Base-by-base conservation (phyloP, 2,113 vertebrate genomes). In the Phylloscopus whistleri region DNA sequence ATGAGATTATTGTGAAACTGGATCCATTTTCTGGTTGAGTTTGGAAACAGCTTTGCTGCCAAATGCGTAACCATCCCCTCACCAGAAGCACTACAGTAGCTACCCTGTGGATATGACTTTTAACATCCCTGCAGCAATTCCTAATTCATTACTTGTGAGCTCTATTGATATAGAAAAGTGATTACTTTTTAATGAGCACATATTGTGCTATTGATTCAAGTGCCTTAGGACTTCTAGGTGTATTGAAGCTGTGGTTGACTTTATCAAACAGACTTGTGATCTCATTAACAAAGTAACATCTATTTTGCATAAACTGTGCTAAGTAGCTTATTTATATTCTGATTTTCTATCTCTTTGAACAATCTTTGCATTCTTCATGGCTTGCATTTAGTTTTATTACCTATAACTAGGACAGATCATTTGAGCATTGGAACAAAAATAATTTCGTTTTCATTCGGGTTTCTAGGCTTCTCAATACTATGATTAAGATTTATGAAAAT, bases 251-350 rank as follows among this genome's bases (percentile, higher is more conserved):
- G 58, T 33, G 55, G 37, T 24, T 90, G 79, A 87, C 58, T 94
- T 88, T 92, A 67, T 77, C 85, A 86, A 86, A 80, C 53, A 77
- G 87, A 90, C 55, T 69, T 88, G 82, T 88, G 92, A 90, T 94
- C 83, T 93, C 55, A 76, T 94, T 89, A 83, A 62, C 18, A 64
- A 80, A 80, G 82, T 88, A 95, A 66, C 39, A 90, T 58, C 59
- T 93, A 39, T 73, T 96, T 94, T 95, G 79, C 94, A 92, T 96
- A 79, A 75, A 51, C 30, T 11, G 2, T 56, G 49, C 41, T 73
- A 91, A 85, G 43, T n/a, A 94, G 31, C 55, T 88, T 85, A 70
- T 96, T 93, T 88, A 37, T 83, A 85, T 95, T 94, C 78, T 30
- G 26, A 3, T 81, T 82, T 44, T 44, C 28, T 93, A 68, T 90